Evolutionary conservation across 2,113 vertebrate species (phyloP).

Genomic region (Ranitomeya variabilis): DNA sequence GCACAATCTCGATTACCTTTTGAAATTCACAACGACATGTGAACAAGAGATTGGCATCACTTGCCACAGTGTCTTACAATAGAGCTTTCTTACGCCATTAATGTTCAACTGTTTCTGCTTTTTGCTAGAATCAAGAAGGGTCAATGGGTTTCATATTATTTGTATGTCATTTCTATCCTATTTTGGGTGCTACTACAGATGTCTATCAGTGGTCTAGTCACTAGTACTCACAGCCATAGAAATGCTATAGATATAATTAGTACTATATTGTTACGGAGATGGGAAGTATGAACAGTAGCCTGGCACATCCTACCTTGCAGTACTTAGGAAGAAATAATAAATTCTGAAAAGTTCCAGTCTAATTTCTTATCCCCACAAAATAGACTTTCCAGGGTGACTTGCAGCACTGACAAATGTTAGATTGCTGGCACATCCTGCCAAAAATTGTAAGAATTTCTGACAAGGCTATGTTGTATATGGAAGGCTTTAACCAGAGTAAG

Average conservation of each 20-base stretch:
- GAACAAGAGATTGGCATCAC: conserved; percentile 39
- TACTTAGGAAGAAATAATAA: not conserved
- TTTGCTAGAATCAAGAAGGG: not conserved
- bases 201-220: not conserved
- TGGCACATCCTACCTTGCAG: not conserved
- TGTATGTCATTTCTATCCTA: not conserved
- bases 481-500: not conserved
- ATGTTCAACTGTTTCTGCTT: not conserved
- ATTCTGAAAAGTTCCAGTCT: not conserved
- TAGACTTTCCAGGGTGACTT: not conserved
- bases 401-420: not conserved
- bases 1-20: conserved; percentile 9
- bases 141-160: not conserved
- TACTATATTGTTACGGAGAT: not conserved
- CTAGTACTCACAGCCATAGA: not conserved
- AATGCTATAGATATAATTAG: not conserved
- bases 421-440: too few relatives aligned
- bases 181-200: not conserved
- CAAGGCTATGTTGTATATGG: not conserved
- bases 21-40: conserved; percentile 32
- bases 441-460: too few relatives aligned
- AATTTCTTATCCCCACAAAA: not conserved
- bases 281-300: not conserved
- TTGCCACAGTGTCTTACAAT: conserved; percentile 7
- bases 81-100: conserved; percentile 12